A percentile compares a stretch with the other conserved stretches of the same genome.
Conservation (phyloP, 2,888 invertebrate genomes). For the Unio delphinus region DNA sequence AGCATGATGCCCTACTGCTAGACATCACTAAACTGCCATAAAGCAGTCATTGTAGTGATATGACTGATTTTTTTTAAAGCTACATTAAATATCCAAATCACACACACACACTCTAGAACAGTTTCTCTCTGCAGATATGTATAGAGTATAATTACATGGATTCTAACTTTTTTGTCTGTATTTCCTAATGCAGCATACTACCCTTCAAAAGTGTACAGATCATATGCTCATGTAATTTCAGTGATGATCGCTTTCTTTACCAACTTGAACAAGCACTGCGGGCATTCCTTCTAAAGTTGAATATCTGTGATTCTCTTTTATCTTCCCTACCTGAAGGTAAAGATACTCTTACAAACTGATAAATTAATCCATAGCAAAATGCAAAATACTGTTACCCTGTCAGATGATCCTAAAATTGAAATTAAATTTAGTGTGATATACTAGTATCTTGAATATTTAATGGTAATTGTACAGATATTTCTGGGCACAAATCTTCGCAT, state of each 20-base stretch:
- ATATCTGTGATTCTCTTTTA: slow-evolving; percentile 57
- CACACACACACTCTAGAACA: neutral
- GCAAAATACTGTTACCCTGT: too few species aligned
- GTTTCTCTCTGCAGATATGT: neutral
- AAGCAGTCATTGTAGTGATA: too few species aligned
- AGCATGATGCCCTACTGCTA: too few species aligned
- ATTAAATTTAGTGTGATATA: neutral
- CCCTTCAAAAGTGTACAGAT: neutral
- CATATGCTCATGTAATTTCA: slow-evolving; percentile 12
- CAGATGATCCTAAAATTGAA: neutral
- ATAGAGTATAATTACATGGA: neutral
- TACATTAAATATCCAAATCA: too few species aligned
- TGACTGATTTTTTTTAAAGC: too few species aligned
- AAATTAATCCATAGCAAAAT: too few species aligned
- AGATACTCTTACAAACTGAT: neutral
- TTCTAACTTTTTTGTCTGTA: neutral
- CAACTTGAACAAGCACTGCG: slow-evolving; percentile 59
- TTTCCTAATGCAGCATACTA: neutral
- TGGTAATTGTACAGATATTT: too few species aligned
- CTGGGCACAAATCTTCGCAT: too few species aligned
- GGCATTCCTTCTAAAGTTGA: slow-evolving; percentile 61
- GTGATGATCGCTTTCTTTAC: slow-evolving; percentile 51
- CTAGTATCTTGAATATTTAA: too few species aligned
- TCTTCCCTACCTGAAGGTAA: slow-evolving; percentile 54
- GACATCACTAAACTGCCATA: too few species aligned